These are phyloP conservation scores for Callyntrura sp. DNA, from an alignment of 2,888 invertebrate genomes.

Conservation along the genomic window DNA sequence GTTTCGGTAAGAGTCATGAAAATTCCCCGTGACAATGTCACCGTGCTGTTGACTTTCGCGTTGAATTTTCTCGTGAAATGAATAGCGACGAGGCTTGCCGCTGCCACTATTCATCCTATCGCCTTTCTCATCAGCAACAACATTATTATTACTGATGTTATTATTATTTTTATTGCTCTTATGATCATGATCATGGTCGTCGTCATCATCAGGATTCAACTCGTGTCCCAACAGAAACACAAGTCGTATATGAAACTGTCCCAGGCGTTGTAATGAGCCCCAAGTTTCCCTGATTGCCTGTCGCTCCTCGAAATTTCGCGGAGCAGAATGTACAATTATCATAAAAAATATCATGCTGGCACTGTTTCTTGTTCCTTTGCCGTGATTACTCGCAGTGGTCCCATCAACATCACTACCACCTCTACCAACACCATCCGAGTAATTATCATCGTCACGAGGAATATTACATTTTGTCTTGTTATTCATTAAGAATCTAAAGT, in stretches of 20 bases:
- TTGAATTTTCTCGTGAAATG: constrained; percentile 32
- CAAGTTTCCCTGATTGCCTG: constrained; percentile 84
- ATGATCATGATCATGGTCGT: neutral
- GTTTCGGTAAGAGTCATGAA: constrained; percentile 84
- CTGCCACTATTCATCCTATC: constrained; percentile 13
- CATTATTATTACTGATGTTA: constrained; percentile 9
- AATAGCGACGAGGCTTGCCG: neutral
- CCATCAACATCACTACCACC: constrained; percentile 49
- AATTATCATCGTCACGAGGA: constrained; percentile 70
- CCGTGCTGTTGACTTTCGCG: constrained; percentile 82
- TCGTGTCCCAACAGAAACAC: constrained; percentile 84
- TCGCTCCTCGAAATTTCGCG: constrained; percentile 84
- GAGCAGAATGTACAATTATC: constrained; percentile 84
- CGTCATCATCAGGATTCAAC: constrained; percentile 41
- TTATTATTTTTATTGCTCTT: constrained; percentile 8
- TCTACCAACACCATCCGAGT: constrained; percentile 52
- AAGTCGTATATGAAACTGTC: constrained; percentile 80
- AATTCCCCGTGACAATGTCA: constrained; percentile 81
- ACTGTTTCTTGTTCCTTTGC: constrained; percentile 27
- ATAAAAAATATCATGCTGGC: constrained; percentile 81
- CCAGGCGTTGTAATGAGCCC: constrained; percentile 83
- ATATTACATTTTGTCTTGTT: constrained; percentile 76
- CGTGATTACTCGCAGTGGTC: constrained; percentile 16
- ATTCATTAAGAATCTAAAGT: constrained; percentile 71
- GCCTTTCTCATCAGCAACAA: constrained; percentile 39